These are phyloP conservation scores for Lycocerus yunnanus DNA, from an alignment of 2,888 invertebrate genomes.

Conservation along the genomic window DNA sequence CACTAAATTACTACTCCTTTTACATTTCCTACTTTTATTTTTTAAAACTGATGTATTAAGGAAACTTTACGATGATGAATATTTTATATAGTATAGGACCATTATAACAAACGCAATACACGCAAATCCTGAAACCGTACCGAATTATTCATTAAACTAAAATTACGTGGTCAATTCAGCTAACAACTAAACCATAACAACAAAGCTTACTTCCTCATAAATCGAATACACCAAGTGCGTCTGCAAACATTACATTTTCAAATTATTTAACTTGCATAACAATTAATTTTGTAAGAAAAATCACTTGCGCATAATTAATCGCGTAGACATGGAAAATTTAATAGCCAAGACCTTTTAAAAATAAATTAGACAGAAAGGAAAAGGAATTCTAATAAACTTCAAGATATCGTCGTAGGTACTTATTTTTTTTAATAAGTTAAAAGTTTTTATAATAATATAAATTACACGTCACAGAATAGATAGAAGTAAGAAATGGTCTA, in stretches of 20 bases:
- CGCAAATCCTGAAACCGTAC: not conserved
- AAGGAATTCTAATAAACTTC: not conserved
- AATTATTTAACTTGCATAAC: not conserved
- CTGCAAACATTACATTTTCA: not conserved
- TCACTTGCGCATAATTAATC: not conserved
- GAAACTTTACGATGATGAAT: not conserved
- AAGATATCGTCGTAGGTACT: not conserved
- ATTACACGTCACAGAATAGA: too few species aligned
- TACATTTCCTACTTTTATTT: not conserved
- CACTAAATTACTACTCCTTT: not conserved
- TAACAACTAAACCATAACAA: not conserved
- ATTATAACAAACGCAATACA: not conserved
- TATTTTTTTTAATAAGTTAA: not conserved
- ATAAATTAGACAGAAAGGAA: not conserved
- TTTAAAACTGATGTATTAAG: not conserved
- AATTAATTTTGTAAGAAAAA: not conserved
- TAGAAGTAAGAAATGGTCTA: too few species aligned
- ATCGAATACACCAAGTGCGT: not conserved
- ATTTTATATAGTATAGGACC: not conserved
- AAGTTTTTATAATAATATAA: not conserved
- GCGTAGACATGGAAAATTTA: not conserved
- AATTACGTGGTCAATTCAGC: not conserved
- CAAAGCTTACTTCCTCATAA: not conserved
- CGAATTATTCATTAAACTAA: not conserved
- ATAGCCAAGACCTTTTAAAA: not conserved